Conservation (phyloP, 2,888 invertebrate species). For the Boloria selene region DNA sequence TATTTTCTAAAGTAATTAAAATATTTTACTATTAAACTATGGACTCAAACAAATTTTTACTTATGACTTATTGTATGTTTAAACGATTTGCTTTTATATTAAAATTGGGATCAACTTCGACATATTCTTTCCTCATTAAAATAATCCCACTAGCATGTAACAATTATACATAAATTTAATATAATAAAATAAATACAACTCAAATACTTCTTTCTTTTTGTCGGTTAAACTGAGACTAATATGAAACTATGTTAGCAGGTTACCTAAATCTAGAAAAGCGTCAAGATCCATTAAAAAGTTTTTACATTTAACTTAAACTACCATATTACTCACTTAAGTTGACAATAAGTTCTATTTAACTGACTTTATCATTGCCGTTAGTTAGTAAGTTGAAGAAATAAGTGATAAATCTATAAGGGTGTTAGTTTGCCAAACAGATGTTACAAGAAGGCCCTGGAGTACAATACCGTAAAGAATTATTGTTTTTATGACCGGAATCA, state of each 20-base stretch:
- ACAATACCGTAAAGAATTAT: slow-evolving; percentile 45
- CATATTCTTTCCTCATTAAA: too few relatives aligned
- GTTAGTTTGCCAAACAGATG: slow-evolving; percentile 47
- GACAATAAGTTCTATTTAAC: slow-evolving; percentile 33
- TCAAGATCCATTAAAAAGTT: slow-evolving; percentile 7
- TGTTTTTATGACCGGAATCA: slow-evolving; percentile 41
- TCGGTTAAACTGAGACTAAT: neutral
- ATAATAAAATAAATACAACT: too few relatives aligned
- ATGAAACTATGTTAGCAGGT: slow-evolving; percentile 1
- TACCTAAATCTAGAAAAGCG: slow-evolving; percentile 2
- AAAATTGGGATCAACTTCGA: too few relatives aligned
- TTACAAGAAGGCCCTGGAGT: slow-evolving; percentile 45
- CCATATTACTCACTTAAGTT: slow-evolving; percentile 17
- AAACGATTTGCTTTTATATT: too few relatives aligned
- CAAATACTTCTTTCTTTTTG: too few relatives aligned
- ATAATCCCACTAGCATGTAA: too few relatives aligned
- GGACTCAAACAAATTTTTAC: too few relatives aligned
- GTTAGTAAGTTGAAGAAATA: slow-evolving; percentile 31
- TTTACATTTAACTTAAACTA: slow-evolving; percentile 20
- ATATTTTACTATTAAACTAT: too few relatives aligned
- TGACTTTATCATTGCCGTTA: slow-evolving; percentile 33
- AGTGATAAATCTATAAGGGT: slow-evolving; percentile 43
- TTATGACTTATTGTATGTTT: too few relatives aligned
- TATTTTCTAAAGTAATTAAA: too few relatives aligned
- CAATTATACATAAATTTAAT: too few relatives aligned